Percentiles rank a stretch among this genome's conserved stretches.
These are phyloP conservation scores for Tinea trinotella DNA, from an alignment of 2,888 invertebrate genomes.

Conservation along the genomic window DNA sequence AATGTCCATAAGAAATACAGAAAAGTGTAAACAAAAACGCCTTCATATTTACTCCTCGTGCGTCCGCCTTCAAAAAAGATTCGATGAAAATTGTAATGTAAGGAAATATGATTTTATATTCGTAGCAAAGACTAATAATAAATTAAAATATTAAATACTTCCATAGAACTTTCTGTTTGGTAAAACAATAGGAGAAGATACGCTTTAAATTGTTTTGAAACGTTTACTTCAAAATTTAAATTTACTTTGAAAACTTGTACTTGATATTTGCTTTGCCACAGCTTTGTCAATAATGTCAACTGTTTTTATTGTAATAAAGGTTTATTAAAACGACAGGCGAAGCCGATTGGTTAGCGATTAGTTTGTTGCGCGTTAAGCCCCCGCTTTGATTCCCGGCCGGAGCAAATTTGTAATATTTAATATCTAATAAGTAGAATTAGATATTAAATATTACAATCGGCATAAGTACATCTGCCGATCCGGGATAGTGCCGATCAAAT, in stretches of 20 bases:
- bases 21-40: background rate
- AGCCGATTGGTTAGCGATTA: no score
- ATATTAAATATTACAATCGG: no score
- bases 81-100: background rate
- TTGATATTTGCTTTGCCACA: background rate
- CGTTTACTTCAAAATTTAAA: background rate
- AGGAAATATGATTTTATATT: background rate
- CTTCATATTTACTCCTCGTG: background rate
- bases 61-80: background rate
- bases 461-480: no score
- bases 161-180: background rate
- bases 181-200: background rate
- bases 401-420: no score
- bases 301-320: no score
- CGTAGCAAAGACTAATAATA: no score
- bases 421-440: no score
- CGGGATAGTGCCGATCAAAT: no score
- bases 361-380: no score
- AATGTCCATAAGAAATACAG: background rate
- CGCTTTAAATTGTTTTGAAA: background rate
- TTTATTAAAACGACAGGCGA: background rate
- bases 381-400: no score
- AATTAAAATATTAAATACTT: no score
- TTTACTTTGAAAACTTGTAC: background rate
- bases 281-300: slow-evolving; percentile 8